Conservation (phyloP, 2,797 vertebrate species). For the Austrolebias charrua region DNA sequence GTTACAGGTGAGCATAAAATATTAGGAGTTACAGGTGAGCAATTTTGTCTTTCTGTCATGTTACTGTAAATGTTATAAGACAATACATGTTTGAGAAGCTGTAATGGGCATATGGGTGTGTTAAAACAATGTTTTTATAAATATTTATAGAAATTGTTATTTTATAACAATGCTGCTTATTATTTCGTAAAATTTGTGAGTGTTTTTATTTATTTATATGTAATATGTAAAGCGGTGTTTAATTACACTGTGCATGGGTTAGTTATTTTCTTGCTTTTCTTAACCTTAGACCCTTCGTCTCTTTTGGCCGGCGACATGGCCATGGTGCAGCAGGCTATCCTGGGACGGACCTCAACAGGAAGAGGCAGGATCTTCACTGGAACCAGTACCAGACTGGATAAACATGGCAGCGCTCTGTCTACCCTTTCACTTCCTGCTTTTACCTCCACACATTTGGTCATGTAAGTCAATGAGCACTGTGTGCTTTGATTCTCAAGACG, state of each 20-base stretch:
- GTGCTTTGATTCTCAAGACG: background rate
- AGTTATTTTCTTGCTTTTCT: background rate
- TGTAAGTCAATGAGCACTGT: constrained; percentile 67
- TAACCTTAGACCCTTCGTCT: constrained; percentile 59
- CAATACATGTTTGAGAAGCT: no score
- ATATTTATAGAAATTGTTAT: no score
- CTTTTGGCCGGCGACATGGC: constrained; percentile 74
- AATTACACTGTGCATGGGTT: background rate
- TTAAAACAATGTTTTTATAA: no score
- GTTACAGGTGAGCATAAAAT: constrained; percentile 63
- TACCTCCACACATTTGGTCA: constrained; percentile 61
- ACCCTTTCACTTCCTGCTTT: constrained; percentile 57
- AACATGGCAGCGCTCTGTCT: constrained; percentile 47
- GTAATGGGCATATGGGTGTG: no score
- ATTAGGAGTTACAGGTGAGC: no score
- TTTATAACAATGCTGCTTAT: no score
- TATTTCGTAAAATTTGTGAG: no score
- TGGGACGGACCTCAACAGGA: constrained; percentile 43
- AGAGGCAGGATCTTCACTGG: constrained; percentile 66
- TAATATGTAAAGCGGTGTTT: background rate
- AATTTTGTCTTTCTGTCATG: background rate
- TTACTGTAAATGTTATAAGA: no score
- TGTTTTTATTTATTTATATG: background rate
- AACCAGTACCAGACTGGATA: constrained; percentile 57
- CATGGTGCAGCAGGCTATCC: constrained; percentile 67